Evolutionary conservation across 1,140 invertebrate species (phyloP).

Genomic region (Halictus rubicundus): DNA sequence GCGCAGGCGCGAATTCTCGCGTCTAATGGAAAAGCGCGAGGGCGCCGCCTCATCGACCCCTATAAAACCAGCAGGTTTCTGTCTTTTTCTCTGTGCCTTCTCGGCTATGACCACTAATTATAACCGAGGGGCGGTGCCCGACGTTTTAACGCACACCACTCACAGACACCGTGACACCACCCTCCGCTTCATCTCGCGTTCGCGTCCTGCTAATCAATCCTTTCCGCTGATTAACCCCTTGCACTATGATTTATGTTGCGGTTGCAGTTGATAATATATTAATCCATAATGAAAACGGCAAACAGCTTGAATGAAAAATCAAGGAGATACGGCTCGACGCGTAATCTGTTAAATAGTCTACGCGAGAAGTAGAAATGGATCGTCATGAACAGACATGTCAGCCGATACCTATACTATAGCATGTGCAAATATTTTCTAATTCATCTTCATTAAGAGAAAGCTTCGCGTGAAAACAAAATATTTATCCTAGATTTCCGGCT

Average conservation of each 20-base stretch:
- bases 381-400: no score
- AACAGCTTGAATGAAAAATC: neutral
- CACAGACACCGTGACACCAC: neutral
- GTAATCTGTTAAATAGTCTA: no score
- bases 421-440: no score
- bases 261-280: no score
- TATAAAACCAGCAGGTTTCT: constrained; percentile 15
- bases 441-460: no score
- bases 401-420: no score
- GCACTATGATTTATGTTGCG: no score
- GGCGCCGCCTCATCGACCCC: constrained; percentile 34
- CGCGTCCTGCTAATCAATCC: constrained; percentile 67
- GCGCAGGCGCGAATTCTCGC: constrained; percentile 72
- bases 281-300: no score
- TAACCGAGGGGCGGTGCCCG: constrained; percentile 31
- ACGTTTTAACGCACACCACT: neutral
- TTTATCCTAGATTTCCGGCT: no score
- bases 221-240: constrained; percentile 68
- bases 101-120: constrained; percentile 20
- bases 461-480: no score
- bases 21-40: constrained; percentile 37
- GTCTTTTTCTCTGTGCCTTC: constrained; percentile 14
- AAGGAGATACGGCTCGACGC: no score
- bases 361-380: no score
- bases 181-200: constrained; percentile 44